phyloP scores from a whole-genome alignment of 2,888 invertebrate genomes.

The Timema podura region DNA sequence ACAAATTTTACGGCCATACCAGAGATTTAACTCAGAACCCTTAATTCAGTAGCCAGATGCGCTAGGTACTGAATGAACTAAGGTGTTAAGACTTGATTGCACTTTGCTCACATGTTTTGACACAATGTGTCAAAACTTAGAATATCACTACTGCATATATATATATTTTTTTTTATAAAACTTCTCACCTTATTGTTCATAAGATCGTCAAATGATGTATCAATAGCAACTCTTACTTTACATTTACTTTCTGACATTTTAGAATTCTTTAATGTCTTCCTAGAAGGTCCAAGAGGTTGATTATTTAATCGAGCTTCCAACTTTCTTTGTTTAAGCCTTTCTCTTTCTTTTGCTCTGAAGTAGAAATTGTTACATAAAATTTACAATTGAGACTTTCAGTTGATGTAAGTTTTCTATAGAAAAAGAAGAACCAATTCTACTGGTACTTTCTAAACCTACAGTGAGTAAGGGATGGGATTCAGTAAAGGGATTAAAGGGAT shows the following conservation, averaged over 20 bases:
- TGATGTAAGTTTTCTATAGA: background rate
- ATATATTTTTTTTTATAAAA: background rate
- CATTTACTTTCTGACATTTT: conserved; percentile 65
- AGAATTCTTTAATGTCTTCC: conserved; percentile 73
- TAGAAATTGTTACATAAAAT: no score
- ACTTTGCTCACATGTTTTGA: background rate
- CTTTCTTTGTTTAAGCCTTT: conserved; percentile 64
- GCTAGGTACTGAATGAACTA: no score
- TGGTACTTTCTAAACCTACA: no score
- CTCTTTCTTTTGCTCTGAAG: conserved; percentile 60
- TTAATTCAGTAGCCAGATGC: no score
- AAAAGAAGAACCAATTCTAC: no score
- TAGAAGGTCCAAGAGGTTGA: conserved; percentile 67
- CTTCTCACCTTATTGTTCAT: conserved; percentile 71
- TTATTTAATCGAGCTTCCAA: conserved; percentile 67
- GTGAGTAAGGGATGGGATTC: no score
- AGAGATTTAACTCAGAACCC: no score
- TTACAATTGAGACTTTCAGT: no score
- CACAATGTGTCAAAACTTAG: background rate
- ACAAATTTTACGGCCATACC: no score
- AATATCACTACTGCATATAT: background rate
- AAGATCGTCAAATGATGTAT: conserved; percentile 84
- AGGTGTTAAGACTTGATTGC: background rate
- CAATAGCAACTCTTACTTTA: conserved; percentile 72
- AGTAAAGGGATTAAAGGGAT: no score